These are phyloP conservation scores for Corythaeola cristata DNA, from an alignment of 2,113 vertebrate species.

Conservation along the genomic window DNA sequence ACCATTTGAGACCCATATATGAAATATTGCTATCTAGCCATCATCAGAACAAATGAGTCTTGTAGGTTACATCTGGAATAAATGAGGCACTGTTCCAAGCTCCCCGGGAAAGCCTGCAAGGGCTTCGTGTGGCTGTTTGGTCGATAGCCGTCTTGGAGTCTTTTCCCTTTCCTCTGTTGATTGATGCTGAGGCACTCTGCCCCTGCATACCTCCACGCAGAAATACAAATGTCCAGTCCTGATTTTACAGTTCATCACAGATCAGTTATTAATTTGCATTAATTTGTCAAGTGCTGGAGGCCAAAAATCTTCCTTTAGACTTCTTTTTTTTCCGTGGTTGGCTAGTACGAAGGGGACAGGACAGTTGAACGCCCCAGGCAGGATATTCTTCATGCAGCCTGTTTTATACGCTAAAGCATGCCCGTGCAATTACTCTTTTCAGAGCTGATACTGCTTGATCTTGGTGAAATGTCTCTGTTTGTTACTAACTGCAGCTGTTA, in stretches of 20 bases:
- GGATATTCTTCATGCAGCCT: not conserved
- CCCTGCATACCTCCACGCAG: not conserved
- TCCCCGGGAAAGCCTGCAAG: not conserved
- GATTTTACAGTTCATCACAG: not conserved
- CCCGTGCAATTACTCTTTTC: not conserved
- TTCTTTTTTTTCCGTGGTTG: not conserved
- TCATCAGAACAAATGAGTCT: not conserved
- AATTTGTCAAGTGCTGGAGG: not conserved
- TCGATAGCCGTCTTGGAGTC: not conserved
- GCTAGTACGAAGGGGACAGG: not conserved
- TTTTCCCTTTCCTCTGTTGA: not conserved
- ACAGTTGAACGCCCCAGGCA: rapidly evolving
- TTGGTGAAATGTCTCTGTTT: not conserved
- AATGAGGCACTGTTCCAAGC: slow-evolving; percentile 47
- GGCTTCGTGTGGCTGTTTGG: not conserved
- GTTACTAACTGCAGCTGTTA: not conserved
- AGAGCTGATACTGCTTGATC: not conserved
- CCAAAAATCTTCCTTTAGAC: not conserved
- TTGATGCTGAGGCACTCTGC: not conserved
- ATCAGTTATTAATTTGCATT: not conserved
- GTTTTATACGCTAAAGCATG: not conserved
- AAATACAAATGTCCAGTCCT: not conserved
- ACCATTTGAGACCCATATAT: not conserved
- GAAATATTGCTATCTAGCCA: not conserved
- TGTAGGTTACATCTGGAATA: slow-evolving; percentile 16